Base-by-base conservation (phyloP, 2,113 vertebrate species). In the Centrocercus urophasianus region DNA sequence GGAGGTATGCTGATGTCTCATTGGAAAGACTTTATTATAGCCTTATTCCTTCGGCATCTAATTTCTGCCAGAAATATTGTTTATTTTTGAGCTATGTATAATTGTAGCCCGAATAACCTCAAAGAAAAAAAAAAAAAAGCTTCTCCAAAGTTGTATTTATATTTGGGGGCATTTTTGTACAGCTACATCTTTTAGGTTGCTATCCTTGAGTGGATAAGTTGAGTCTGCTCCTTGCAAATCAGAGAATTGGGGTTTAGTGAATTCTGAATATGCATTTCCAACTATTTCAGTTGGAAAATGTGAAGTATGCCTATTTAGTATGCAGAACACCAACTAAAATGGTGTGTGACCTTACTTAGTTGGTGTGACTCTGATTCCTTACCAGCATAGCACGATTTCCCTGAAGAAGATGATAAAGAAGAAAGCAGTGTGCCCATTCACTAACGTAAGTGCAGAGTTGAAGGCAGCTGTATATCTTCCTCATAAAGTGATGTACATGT, bases 281-380 rank as follows among this genome's bases (percentile, higher is more conserved):
- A 16, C 9, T 54, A 38, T 47, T 65, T 73, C 34, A 45, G 50
- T 65, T 83, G 32, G 34, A 67, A 94, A 73, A 21, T 64, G 36
- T 40, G 75, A 52, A 47, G 34, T 30, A 7, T 40, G 3, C 91
- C 83, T 94, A 54, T 89, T 92, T 2, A 60, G 82, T 17, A 14
- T 80, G 43, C 50, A 84, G 86, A 50, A 61, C 72, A 59, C 30
- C 64, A 43, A 11, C 77, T 20, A 73, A 75, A 85, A 16, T 61
- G 60, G 67, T 73, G 54, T 11, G 79, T 56, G 91, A 89, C 79
- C 14, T 82, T 36, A 82, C 91, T 89, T n/a, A 93, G 93, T 59
- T 38, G 57, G 78, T 63, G 45, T 90, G 21, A 30, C 87, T 27
- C 66, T 90, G 59, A 61, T 27, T 63, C 45, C 69, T 76, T 93